A percentile compares a stretch with the other conserved stretches of the same genome.
Conservation (phyloP, 2,113 vertebrate species). For the Cnemophilus loriae region DNA sequence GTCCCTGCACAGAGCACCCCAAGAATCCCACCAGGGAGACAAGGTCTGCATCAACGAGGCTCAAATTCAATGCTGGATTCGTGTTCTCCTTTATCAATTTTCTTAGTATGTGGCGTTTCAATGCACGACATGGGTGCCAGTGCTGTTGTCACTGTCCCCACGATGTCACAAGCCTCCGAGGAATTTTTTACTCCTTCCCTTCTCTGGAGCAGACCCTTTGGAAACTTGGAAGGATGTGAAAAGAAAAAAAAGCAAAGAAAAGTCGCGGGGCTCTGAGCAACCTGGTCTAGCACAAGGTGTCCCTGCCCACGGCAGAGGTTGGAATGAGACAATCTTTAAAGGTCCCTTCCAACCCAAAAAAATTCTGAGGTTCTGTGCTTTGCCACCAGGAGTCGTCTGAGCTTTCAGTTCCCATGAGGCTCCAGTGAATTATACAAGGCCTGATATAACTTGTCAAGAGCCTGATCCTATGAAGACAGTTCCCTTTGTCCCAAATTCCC, state of each 20-base stretch:
- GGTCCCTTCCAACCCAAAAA: neutral
- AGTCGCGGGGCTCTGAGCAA: rapidly evolving
- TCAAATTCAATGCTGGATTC: neutral
- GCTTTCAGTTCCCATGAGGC: neutral
- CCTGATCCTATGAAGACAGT: neutral
- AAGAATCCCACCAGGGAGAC: neutral
- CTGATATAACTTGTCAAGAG: neutral
- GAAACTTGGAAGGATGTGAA: neutral
- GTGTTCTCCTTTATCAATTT: neutral
- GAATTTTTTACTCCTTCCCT: neutral
- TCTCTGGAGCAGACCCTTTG: neutral
- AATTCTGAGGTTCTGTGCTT: neutral
- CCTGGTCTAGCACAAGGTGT: too few species aligned
- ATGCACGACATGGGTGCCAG: neutral
- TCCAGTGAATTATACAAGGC: neutral
- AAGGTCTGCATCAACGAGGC: neutral
- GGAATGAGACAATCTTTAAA: too few species aligned
- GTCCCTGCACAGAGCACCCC: neutral
- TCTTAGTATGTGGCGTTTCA: neutral
- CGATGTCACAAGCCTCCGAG: neutral
- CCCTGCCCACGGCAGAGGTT: too few species aligned
- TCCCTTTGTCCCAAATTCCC: neutral
- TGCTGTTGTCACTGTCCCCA: neutral
- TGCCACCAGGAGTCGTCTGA: neutral
- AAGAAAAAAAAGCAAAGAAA: neutral